phyloP scores from a whole-genome alignment of 37 sponge, comb jelly and placozoan genomes.

The Beroe ovata region DNA sequence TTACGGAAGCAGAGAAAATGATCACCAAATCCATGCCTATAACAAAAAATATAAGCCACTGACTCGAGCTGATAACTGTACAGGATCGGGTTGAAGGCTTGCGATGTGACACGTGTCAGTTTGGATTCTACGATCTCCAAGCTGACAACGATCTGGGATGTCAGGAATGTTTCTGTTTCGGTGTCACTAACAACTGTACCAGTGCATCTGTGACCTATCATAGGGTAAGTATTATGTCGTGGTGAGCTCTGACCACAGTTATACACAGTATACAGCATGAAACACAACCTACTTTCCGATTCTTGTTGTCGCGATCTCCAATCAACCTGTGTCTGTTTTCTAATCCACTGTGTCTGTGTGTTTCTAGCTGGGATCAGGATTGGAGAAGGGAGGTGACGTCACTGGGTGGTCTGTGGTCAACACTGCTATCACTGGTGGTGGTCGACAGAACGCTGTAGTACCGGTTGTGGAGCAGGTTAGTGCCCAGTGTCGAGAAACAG shows the following conservation, averaged over 20 bases:
- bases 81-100: slow-evolving; percentile 30
- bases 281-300: too few relatives aligned
- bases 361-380: not conserved
- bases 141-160: not conserved
- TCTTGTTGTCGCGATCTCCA: too few relatives aligned
- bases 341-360: too few relatives aligned
- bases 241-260: too few relatives aligned
- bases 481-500: too few relatives aligned
- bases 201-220: not conserved
- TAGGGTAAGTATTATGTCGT: slow-evolving; percentile 15
- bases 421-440: not conserved
- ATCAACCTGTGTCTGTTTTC: too few relatives aligned
- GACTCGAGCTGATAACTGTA: too few relatives aligned
- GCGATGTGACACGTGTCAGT: slow-evolving; percentile 69
- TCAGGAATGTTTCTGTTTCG: slow-evolving; percentile 65
- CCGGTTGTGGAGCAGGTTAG: not conserved
- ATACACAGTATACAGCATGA: too few relatives aligned
- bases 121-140: slow-evolving; percentile 47
- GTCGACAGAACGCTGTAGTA: not conserved
- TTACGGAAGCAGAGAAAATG: too few relatives aligned
- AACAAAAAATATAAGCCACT: too few relatives aligned
- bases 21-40: too few relatives aligned
- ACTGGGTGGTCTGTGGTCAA: not conserved
- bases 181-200: slow-evolving; percentile 49
- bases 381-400: not conserved